Evolutionary conservation across 2,888 invertebrate genomes (phyloP), one percentile per base, ranked within the genome.

Genomic region (Rotaria socialis): DNA sequence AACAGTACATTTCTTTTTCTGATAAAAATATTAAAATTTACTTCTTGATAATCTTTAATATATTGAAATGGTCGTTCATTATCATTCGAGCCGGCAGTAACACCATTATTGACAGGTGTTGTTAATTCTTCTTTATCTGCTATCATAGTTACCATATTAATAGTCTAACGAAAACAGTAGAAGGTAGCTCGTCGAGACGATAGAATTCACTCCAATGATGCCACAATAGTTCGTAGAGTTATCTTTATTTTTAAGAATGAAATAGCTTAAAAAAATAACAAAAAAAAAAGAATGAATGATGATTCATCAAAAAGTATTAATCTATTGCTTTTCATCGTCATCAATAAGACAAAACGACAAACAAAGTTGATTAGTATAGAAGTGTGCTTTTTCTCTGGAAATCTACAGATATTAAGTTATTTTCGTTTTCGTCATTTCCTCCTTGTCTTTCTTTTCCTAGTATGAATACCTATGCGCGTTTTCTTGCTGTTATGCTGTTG

Each of bases 11-110:
- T 55, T 55, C 22, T 22, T 5, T 19, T 55, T 16, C 11, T 11
- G 52, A 52, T 50, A 50, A 11, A 52, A 52, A 14, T 52, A 14
- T 55, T 55, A 0, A 67, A 67, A n/a, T 67, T 67, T 67, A 67
- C 67, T 67, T 67, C 67, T 67, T 67, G 67, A 67, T 67, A 67
- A 67, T 67, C 67, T 67, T 41, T 67, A 19, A 67, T 41, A 35
- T 67, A 67, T 35, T 35, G 35, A 16, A 27, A 67, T 67, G 35
- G 0, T 67, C 35, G 67, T 67, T 67, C 67, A 16, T 16, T 35
- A 67, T 67, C 67, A 35, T 67, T 16, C 2, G 35, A 67, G 35
- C 19, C 35, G 7, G 1, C 6, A 27, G 35, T 35, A 67, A 67
- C 41, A 67, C 67, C 67, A 27, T 67, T 67, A 67, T 35, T 67